Evolutionary conservation across 2,797 vertebrate species (phyloP), one percentile per base, ranked within the genome.

Genomic region (Atherinosoma microstoma): DNA sequence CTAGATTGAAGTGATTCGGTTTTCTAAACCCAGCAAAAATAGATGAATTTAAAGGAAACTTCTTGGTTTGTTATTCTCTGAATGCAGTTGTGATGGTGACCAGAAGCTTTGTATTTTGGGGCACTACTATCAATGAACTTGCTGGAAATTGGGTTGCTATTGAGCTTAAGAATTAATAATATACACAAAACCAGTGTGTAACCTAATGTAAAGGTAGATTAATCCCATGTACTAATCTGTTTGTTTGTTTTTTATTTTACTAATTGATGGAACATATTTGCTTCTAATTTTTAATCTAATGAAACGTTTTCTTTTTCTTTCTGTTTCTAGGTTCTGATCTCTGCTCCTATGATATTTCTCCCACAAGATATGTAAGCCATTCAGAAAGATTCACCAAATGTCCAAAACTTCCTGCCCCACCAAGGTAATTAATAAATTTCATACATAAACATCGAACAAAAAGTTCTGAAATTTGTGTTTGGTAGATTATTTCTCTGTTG

Each of bases 321-420:
- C 30, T 60, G 2, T 61, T 47, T 0, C 47, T 58, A 99, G 98
- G 96, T 35, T 98, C 98, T 51, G 57, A 90, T 20, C 94, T 99
- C 12, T 99, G 98, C 91, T 94, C 93, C 79, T 99, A 99, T 85
- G 94, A 96, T 63, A 85, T 99, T 58, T 73, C 84, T 70, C 92
- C 95, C 30, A 89, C 93, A 49, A 91, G 92, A 84, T 99, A 99
- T 74, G 77, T 91, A 4, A 87, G 85, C 82, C 82, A 94, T 79
- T 8, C 77, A 58, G 92, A 94, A 3, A 94, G 81, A 57, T 15
- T 30, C 54, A 94, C 86, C 1, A 94, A 96, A 73, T 99, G 98
- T 84, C 98, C 98, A 78, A 97, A 95, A 88, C 96, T 98, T 47
- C 98, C 98, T 69, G 97, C 98, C 89, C 94, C 92, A 83, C 91